Conservation (phyloP, 2,888 invertebrate genomes). For the Empis stercorea region DNA sequence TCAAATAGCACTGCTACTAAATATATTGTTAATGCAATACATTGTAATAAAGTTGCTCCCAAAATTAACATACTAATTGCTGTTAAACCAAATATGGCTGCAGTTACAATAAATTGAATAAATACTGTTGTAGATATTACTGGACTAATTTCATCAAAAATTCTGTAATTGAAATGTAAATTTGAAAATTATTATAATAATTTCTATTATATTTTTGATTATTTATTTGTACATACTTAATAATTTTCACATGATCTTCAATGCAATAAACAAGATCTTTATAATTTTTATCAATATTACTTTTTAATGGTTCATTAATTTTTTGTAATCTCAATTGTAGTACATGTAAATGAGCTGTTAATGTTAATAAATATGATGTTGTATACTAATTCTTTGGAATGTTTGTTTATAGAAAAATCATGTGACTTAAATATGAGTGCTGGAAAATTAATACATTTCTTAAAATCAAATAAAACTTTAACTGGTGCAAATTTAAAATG, state of each 20-base stretch:
- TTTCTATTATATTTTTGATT: too few relatives aligned
- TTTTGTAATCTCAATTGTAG: too few relatives aligned
- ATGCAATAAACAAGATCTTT: not conserved
- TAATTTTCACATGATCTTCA: not conserved
- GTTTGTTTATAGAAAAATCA: too few relatives aligned
- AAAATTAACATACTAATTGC: slow-evolving; percentile 19
- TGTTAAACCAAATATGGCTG: slow-evolving; percentile 15
- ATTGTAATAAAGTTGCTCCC: slow-evolving; percentile 11
- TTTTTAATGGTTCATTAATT: too few relatives aligned
- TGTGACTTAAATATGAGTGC: too few relatives aligned
- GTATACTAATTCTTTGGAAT: too few relatives aligned
- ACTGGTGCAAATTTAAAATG: too few relatives aligned
- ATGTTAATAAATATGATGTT: too few relatives aligned
- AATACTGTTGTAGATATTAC: slow-evolving; percentile 18
- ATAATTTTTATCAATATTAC: not conserved
- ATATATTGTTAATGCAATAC: slow-evolving; percentile 13
- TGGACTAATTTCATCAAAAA: slow-evolving; percentile 11
- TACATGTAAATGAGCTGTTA: too few relatives aligned
- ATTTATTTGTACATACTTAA: not conserved
- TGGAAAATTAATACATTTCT: too few relatives aligned
- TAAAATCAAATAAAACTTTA: too few relatives aligned
- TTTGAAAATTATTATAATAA: not conserved
- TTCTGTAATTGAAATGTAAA: slow-evolving; percentile 5
- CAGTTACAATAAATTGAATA: slow-evolving; percentile 16
- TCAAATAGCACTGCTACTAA: slow-evolving; percentile 15